Evolutionary conservation across 2,888 invertebrate genomes (phyloP), one percentile per base, ranked within the genome.

Genomic region (Busseola fusca): DNA sequence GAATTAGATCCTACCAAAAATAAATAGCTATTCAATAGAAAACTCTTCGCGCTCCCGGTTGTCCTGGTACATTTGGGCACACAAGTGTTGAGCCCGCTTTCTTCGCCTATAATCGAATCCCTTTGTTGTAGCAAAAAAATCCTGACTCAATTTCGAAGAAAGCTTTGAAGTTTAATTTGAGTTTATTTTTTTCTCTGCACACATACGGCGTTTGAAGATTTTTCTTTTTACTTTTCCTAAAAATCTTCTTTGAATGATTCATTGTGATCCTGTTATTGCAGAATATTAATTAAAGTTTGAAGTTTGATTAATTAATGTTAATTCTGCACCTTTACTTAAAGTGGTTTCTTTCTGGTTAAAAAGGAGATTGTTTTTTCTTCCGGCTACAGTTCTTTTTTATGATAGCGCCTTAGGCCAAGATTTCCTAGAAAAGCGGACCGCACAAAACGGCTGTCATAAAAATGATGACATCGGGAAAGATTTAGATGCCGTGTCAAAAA

Each of bases 41-140:
- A 62, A 48, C 21, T 56, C n/a, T 14, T 56, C 30, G 21, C 40
- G 62, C 57, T 54, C 27, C 30, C 56, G 54, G 54, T 45, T 34
- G 40, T 64, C 59, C 63, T 16, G 14, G 21, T 71, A 78, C 64
- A 60, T 69, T 81, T 16, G 83, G 79, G 76, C 79, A 78, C 82
- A 79, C 76, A 67, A 80, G 71, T 80, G 75, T 78, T 64, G 67
- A 74, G 58, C 78, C 70, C 80, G 84, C 78, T 88, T 86, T 81
- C 82, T 80, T 82, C 76, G 82, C 74, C 82, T 83, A 87, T 89
- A 88, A 89, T 90, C 88, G 87, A 90, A 89, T 89, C 84, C 85
- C 84, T 89, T 90, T 89, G 90, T 88, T 87, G 86, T 86, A 83
- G 77, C 74, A 80, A 87, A 88, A 88, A 89, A 87, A 86, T 79